Conservation (phyloP, 1,140 invertebrate species). For the Sitobion miscanthi region DNA sequence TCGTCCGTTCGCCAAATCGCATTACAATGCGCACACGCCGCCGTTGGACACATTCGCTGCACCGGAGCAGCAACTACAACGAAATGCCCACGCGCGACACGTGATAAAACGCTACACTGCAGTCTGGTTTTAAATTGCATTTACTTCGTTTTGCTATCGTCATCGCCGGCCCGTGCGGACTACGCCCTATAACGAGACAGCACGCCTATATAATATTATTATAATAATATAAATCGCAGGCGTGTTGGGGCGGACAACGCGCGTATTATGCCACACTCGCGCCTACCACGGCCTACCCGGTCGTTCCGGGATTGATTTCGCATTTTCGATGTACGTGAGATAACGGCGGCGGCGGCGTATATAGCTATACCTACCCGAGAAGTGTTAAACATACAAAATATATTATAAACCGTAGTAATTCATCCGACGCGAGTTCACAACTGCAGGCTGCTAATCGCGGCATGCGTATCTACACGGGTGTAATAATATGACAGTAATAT, state of each 20-base stretch:
- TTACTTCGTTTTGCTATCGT: neutral
- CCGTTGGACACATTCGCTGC: neutral
- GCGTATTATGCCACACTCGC: neutral
- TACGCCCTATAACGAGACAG: neutral
- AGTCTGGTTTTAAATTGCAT: neutral
- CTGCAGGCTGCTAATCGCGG: neutral
- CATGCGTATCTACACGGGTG: neutral
- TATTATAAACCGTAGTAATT: neutral
- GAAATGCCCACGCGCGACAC: slow-evolving; percentile 18
- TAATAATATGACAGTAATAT: neutral
- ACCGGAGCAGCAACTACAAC: neutral
- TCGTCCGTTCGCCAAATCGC: neutral
- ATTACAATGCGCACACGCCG: neutral
- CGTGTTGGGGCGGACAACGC: neutral
- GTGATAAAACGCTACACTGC: neutral
- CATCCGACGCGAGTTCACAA: neutral
- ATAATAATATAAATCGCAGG: neutral
- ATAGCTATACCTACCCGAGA: neutral
- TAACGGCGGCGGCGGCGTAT: neutral
- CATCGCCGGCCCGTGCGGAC: neutral
- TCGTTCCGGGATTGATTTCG: neutral
- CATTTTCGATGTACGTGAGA: neutral
- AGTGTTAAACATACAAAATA: neutral
- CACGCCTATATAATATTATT: neutral
- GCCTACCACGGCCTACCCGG: neutral